Percentiles rank a stretch among this genome's conserved stretches.
phyloP scores from a whole-genome alignment of 37 sponge, comb jelly and placozoan species.

The Ianthella basta region DNA sequence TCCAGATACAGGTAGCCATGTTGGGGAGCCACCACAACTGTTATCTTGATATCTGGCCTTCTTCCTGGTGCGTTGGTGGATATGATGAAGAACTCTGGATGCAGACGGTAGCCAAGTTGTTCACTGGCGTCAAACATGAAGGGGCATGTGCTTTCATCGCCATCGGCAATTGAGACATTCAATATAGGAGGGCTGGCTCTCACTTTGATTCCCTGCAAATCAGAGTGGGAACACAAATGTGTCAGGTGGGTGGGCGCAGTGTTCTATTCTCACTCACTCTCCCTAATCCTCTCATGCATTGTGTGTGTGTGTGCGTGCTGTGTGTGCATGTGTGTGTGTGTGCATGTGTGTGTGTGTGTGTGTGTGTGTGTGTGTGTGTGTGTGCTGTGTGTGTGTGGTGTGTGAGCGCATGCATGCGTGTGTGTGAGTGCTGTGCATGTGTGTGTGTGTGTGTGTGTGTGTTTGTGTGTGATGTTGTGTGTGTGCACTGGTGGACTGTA shows the following conservation, averaged over 20 bases:
- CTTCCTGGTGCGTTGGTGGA: not conserved
- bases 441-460: not conserved
- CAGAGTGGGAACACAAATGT: not conserved
- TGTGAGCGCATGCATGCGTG: not conserved
- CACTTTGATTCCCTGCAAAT: slow-evolving; percentile 33
- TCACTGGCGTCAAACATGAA: slow-evolving; percentile 9
- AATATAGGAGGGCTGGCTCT: slow-evolving; percentile 33
- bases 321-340: not conserved
- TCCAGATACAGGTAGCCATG: slow-evolving; percentile 7
- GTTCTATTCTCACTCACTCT: no score
- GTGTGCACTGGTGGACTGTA: not conserved
- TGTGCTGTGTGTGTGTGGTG: not conserved
- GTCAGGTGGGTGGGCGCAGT: not conserved
- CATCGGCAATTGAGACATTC: not conserved
- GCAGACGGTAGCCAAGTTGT: slow-evolving; percentile 2
- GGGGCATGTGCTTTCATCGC: not conserved
- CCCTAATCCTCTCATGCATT: not conserved
- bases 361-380: not conserved
- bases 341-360: not conserved
- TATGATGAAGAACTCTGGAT: not conserved
- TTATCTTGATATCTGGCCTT: not conserved
- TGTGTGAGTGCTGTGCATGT: no score
- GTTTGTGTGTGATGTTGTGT: not conserved
- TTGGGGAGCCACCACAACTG: not conserved
- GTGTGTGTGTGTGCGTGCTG: not conserved